phyloP scores from a whole-genome alignment of 2,113 vertebrate genomes.

The Coptodon bakossiorum region DNA sequence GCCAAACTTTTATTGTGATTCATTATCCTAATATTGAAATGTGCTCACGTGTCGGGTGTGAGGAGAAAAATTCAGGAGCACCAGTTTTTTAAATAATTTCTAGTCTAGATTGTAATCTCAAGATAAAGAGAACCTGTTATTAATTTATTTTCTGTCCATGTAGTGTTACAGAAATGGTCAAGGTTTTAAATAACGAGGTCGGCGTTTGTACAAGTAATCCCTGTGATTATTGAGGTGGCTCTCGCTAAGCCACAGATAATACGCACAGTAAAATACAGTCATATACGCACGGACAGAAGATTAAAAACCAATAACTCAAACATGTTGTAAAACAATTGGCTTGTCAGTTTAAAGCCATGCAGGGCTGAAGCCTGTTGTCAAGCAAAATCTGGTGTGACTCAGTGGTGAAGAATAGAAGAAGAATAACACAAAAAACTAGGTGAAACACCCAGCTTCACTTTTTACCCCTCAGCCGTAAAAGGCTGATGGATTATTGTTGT shows the following conservation, averaged over 20 bases:
- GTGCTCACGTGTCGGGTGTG: neutral
- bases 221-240: neutral
- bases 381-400: neutral
- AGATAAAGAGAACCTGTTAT: neutral
- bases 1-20: neutral
- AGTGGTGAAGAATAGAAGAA: neutral
- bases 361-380: neutral
- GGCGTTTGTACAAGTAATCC: neutral
- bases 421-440: neutral
- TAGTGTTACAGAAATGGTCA: rapidly evolving
- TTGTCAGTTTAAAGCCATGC: neutral
- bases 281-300: neutral
- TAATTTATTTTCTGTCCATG: neutral
- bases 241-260: neutral
- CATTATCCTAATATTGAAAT: neutral
- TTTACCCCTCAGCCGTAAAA: rapidly evolving
- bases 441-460: rapidly evolving
- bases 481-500: neutral
- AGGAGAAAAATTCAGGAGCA: neutral
- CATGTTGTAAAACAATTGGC: neutral
- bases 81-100: neutral
- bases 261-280: neutral
- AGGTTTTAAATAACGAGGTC: neutral
- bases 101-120: neutral
- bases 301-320: neutral